A percentile compares a stretch with the other conserved stretches of the same genome.
These are phyloP conservation scores for Trypoxylus dichotomus DNA, from an alignment of 1,140 invertebrate genomes.

Conservation along the genomic window DNA sequence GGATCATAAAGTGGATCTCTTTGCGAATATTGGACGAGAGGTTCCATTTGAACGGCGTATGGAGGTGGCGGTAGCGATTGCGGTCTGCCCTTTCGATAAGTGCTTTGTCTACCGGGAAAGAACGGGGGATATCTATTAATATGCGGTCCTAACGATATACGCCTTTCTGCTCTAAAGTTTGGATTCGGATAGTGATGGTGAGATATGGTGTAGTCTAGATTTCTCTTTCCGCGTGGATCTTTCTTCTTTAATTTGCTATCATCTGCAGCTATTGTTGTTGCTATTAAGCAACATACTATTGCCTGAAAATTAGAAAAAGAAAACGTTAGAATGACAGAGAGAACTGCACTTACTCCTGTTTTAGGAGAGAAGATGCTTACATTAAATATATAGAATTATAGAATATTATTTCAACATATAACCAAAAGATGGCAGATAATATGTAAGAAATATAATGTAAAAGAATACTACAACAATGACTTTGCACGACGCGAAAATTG, in stretches of 20 bases:
- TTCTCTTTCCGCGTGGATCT: conserved; percentile 58
- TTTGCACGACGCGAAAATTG: no score
- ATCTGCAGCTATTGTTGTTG: conserved; percentile 39
- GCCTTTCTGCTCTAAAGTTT: conserved; percentile 55
- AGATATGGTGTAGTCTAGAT: conserved; percentile 57
- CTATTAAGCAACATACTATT: conserved; percentile 42
- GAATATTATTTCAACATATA: no score
- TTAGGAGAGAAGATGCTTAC: no score
- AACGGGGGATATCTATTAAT: conserved; percentile 43
- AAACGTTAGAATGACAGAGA: conserved; percentile 5
- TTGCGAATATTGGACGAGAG: conserved; percentile 75
- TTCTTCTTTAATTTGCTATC: conserved; percentile 55
- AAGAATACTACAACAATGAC: no score
- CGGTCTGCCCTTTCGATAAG: conserved; percentile 56
- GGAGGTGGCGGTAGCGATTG: conserved; percentile 60
- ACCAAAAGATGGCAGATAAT: no score
- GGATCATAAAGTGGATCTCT: conserved; percentile 73
- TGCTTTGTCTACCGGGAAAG: conserved; percentile 48
- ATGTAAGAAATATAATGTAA: no score
- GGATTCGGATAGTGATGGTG: conserved; percentile 57
- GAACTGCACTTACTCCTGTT: no score
- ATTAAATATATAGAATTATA: no score
- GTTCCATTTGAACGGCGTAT: conserved; percentile 80
- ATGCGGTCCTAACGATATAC: conserved; percentile 48
- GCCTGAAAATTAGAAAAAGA: conserved; percentile 41